A percentile compares a stretch with the other conserved stretches of the same genome.
Conservation (phyloP, 1,140 invertebrate species). For the Odontomachus brunneus region DNA sequence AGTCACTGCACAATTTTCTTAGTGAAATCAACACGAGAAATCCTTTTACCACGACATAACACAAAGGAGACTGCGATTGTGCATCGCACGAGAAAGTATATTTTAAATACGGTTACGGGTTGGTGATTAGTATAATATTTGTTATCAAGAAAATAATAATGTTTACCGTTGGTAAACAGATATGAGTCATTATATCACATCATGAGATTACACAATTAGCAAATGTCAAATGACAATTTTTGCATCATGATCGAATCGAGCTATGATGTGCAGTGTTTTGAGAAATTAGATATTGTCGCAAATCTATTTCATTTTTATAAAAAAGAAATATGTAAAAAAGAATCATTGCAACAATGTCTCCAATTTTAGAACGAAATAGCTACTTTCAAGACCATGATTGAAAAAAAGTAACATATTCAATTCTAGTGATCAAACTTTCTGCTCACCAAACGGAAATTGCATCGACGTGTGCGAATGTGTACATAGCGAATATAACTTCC, state of each 20-base stretch:
- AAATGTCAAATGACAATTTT: slow-evolving; percentile 20
- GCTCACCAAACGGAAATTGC: slow-evolving; percentile 57
- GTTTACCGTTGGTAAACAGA: too few relatives aligned
- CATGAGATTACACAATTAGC: neutral
- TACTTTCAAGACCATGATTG: slow-evolving; percentile 57
- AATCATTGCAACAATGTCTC: slow-evolving; percentile 54
- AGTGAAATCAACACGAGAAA: too few relatives aligned
- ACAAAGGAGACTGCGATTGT: too few relatives aligned
- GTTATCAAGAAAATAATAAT: too few relatives aligned
- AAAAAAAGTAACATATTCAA: slow-evolving; percentile 52
- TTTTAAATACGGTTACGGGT: too few relatives aligned
- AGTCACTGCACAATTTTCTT: too few relatives aligned
- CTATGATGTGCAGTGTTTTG: slow-evolving; percentile 1
- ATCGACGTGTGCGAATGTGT: slow-evolving; percentile 53
- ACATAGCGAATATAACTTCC: slow-evolving; percentile 57
- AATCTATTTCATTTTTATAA: slow-evolving; percentile 32
- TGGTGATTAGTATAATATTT: too few relatives aligned
- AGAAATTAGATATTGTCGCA: slow-evolving; percentile 38
- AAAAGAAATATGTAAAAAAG: slow-evolving; percentile 48
- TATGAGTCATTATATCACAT: neutral
- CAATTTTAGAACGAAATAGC: slow-evolving; percentile 49
- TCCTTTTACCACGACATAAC: too few relatives aligned
- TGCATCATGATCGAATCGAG: neutral
- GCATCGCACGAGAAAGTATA: too few relatives aligned
- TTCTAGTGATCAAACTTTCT: slow-evolving; percentile 61